These are phyloP conservation scores for Myiagra hebetior DNA, from an alignment of 2,113 vertebrate species.

Conservation along the genomic window DNA sequence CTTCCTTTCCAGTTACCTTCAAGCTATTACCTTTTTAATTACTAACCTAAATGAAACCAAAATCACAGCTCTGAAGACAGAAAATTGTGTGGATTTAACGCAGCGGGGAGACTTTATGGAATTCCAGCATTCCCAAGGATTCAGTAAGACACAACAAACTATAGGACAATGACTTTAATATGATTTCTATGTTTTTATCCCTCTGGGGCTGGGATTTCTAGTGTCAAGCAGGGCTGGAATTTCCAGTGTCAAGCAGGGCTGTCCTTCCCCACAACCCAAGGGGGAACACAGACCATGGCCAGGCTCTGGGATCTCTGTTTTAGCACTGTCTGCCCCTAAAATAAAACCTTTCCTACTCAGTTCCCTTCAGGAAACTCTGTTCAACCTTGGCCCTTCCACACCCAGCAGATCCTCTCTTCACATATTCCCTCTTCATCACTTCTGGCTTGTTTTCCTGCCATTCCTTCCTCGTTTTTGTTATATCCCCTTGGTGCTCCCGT, in stretches of 20 bases:
- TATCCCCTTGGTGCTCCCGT: neutral
- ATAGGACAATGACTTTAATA: neutral
- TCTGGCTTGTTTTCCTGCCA: neutral
- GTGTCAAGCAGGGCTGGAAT: too few species aligned
- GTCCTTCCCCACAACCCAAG: neutral
- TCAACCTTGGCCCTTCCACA: neutral
- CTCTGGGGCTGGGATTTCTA: neutral
- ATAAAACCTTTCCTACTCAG: neutral
- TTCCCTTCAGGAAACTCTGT: neutral
- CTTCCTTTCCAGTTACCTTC: neutral
- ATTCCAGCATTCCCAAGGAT: neutral
- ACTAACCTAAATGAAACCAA: neutral
- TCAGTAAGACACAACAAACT: neutral
- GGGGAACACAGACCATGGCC: neutral
- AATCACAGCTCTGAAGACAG: neutral
- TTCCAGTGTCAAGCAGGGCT: neutral
- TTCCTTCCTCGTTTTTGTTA: neutral
- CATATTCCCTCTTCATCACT: neutral
- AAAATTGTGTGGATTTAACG: neutral
- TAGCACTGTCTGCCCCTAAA: neutral
- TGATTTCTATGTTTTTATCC: rapidly evolving
- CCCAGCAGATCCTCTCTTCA: neutral
- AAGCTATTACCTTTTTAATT: neutral
- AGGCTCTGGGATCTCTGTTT: neutral
- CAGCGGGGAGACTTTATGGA: neutral